Conservation (phyloP, 2,113 vertebrate genomes). For the Microtus richardsoni region DNA sequence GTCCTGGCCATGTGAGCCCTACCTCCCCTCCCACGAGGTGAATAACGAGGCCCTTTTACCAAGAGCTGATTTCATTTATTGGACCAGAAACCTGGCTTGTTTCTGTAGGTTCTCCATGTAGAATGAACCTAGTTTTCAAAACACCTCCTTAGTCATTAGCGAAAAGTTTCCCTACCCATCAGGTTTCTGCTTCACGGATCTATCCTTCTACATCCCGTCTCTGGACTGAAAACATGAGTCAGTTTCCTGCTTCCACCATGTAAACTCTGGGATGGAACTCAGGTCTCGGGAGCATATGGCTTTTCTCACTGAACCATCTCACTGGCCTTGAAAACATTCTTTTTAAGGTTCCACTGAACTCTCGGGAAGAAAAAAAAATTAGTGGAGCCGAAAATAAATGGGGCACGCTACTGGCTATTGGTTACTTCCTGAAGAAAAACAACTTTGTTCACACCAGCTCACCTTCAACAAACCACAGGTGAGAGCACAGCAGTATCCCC, state of each 20-base stretch:
- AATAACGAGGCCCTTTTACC: background rate
- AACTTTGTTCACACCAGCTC: conserved; percentile 1
- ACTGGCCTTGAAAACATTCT: background rate
- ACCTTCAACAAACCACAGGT: background rate
- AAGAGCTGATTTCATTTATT: background rate
- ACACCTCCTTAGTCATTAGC: background rate
- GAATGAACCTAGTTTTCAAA: conserved; percentile 1
- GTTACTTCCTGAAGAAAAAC: conserved; percentile 37
- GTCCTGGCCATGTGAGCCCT: background rate
- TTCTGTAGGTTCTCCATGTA: background rate
- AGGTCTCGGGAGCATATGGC: background rate
- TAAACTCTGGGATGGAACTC: background rate
- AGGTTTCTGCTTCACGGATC: background rate
- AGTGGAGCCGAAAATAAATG: background rate
- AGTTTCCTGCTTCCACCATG: background rate
- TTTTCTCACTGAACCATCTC: background rate
- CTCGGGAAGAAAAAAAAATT: background rate
- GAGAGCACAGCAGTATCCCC: background rate
- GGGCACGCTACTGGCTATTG: background rate
- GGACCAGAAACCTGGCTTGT: conserved; percentile 4
- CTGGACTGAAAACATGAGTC: background rate
- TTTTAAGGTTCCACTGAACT: background rate
- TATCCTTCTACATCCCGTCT: background rate
- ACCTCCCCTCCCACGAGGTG: background rate
- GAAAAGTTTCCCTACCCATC: background rate